Base-by-base conservation (phyloP, 2,888 invertebrate species). In the Helleia helle region DNA sequence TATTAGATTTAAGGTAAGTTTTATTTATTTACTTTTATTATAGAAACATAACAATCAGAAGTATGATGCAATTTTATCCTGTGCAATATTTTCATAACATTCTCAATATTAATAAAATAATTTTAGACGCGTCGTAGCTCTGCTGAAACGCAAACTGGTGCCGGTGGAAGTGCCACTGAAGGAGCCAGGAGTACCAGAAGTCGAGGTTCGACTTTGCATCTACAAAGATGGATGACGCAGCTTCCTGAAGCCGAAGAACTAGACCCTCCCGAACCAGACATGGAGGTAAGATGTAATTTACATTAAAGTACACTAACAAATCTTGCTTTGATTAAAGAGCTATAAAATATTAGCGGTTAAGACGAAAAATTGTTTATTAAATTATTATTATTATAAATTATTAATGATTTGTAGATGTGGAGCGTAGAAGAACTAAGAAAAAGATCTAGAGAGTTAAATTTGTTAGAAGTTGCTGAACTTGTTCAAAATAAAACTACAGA, bases 191-290 rank as follows among this genome's bases (percentile, higher is more conserved):
- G 87, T 51, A 67, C 65, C 0, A 87, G 88, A 36, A 89, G 90
- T 56, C 90, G 89, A 64, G 91, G 91, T 9, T 91, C 91, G 41
- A 91, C 92, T 1, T 67, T 92, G 36, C 93, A 93, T 56, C 75
- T 93, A 50, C 92, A 92, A 49, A 89, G 91, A 57, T 93, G 93
- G 93, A 93, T 93, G 91, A 91, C 91, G 43, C 90, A 91, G 3
- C 88, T 92, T 46, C 86, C 92, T 37, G 91, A 91, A 49, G 81
- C 87, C 36, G 87, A 88, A 49, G 84, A 84, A 40, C 49, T 83
- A 54, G 84, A 84, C 44, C 79, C 79, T 12, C 79, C 79, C 8
- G 88, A 89, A 61, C 75, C 86, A 2, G 84, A 87, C 34, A 84
- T 87, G 61, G 89, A 89, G 74, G 86, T 84, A 40, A 44, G 31